These are phyloP conservation scores for Cyclopterus lumpus DNA, from an alignment of 2,797 vertebrate species.

Conservation along the genomic window DNA sequence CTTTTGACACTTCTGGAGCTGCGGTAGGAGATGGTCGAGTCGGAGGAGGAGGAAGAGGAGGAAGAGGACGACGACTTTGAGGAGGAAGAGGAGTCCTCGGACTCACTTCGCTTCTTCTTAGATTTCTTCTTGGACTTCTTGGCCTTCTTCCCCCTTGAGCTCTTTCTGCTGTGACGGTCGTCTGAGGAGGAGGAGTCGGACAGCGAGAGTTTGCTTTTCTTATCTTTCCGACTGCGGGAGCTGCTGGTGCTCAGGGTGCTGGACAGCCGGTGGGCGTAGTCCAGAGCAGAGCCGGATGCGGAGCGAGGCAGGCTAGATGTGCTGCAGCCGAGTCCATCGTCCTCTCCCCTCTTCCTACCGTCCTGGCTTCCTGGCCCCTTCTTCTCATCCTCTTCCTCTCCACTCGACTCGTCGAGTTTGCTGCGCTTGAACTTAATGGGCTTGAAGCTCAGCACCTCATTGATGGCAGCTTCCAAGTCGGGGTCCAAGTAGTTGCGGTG, in stretches of 20 bases:
- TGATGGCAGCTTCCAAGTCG: conserved; percentile 95
- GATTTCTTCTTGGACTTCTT: conserved; percentile 89
- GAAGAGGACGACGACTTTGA: conserved; percentile 72
- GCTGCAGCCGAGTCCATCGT: conserved; percentile 67
- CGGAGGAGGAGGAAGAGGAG: conserved; percentile 85
- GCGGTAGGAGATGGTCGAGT: conserved; percentile 90
- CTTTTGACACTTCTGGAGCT: conserved; percentile 93
- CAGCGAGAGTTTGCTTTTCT: conserved; percentile 71
- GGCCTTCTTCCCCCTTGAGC: conserved; percentile 71
- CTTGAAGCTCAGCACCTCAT: conserved; percentile 96
- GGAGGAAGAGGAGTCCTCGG: conserved; percentile 84
- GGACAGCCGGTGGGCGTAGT: conserved; percentile 81
- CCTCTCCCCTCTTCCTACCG: conserved; percentile 80
- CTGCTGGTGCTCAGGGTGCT: conserved; percentile 75
- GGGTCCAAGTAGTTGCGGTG: conserved; percentile 95
- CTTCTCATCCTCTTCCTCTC: conserved; percentile 78
- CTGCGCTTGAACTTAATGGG: conserved; percentile 89
- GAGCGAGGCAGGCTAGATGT: conserved; percentile 85
- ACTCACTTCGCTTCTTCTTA: conserved; percentile 83
- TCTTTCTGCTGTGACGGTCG: conserved; percentile 76
- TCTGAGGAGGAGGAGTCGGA: conserved; percentile 85
- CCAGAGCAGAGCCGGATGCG: conserved; percentile 83
- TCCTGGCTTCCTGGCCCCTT: conserved; percentile 70
- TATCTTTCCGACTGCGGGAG: conserved; percentile 74
- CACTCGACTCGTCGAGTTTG: conserved; percentile 89